These are phyloP conservation scores for Caenorhabditis sinica DNA, from an alignment of 2,888 invertebrate species.

Conservation along the genomic window DNA sequence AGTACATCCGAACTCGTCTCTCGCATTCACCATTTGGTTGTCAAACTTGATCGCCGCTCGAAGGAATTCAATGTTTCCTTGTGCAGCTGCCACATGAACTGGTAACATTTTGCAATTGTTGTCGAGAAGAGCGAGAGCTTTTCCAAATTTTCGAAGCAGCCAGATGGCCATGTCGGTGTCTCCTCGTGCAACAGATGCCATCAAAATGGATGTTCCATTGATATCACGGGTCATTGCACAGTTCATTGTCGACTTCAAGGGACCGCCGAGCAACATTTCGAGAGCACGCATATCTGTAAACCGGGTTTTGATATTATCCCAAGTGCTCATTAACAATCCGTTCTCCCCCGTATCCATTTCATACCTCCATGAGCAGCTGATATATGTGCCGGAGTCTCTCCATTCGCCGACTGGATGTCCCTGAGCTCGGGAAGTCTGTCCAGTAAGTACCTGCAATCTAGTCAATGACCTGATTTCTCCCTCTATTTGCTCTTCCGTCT, in stretches of 20 bases:
- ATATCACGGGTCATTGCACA: slow-evolving; percentile 71
- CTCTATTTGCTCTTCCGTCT: slow-evolving; percentile 39
- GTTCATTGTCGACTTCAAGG: slow-evolving; percentile 62
- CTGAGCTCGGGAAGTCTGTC: slow-evolving; percentile 71
- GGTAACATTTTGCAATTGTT: slow-evolving; percentile 81
- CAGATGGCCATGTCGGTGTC: slow-evolving; percentile 78
- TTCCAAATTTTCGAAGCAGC: slow-evolving; percentile 77
- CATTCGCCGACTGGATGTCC: slow-evolving; percentile 71
- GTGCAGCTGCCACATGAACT: slow-evolving; percentile 81
- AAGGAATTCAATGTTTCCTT: slow-evolving; percentile 82
- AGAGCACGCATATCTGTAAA: slow-evolving; percentile 61
- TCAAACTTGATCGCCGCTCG: slow-evolving; percentile 80
- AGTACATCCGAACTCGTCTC: slow-evolving; percentile 81
- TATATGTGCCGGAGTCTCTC: slow-evolving; percentile 75
- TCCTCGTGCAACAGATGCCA: slow-evolving; percentile 77
- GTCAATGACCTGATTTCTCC: slow-evolving; percentile 39
- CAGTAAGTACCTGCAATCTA: slow-evolving; percentile 70
- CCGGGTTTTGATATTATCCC: neutral
- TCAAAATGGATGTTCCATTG: slow-evolving; percentile 79
- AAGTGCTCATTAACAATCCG: neutral
- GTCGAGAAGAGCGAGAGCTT: slow-evolving; percentile 75
- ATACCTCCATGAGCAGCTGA: slow-evolving; percentile 68
- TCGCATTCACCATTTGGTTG: slow-evolving; percentile 75
- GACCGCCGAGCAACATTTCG: slow-evolving; percentile 66
- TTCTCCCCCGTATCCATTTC: neutral